Conservation (phyloP, 53 echinoderm and acorn worm species). For the Paracentrotus lividus region DNA sequence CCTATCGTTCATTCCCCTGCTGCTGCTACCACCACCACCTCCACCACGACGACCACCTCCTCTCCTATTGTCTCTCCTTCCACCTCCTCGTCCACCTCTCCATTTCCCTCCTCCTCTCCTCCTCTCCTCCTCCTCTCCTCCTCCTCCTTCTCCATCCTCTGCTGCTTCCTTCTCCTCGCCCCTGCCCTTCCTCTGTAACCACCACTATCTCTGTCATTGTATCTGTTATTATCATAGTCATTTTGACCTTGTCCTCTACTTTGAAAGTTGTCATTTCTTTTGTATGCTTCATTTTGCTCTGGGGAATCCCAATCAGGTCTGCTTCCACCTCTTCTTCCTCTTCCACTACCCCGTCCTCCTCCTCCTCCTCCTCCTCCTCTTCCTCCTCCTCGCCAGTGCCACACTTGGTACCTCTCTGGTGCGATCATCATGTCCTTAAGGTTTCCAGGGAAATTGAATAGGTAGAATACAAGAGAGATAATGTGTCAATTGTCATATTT, state of each 20-base stretch:
- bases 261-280: constrained; percentile 18
- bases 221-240: constrained; percentile 39
- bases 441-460: background rate
- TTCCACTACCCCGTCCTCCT: background rate
- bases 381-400: constrained; percentile 59
- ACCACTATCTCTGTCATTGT: constrained; percentile 46
- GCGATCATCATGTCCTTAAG: constrained; percentile 60
- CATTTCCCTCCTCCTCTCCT: constrained; percentile 57
- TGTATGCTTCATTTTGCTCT: background rate
- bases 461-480: background rate
- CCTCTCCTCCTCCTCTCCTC: constrained; percentile 47
- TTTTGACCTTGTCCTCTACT: constrained; percentile 49
- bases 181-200: constrained; percentile 41
- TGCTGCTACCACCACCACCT: background rate
- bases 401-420: constrained; percentile 55
- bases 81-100: constrained; percentile 58
- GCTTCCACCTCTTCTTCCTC: constrained; percentile 9
- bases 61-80: constrained; percentile 47
- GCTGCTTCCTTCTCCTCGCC: constrained; percentile 12
- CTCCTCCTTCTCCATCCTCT: constrained; percentile 12
- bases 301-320: constrained; percentile 35
- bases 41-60: constrained; percentile 39
- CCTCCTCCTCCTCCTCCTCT: constrained; percentile 44
- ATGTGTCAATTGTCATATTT: background rate
- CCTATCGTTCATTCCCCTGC: background rate